phyloP scores from a whole-genome alignment of 2,888 invertebrate genomes.

The Metacarcinus magister region DNA sequence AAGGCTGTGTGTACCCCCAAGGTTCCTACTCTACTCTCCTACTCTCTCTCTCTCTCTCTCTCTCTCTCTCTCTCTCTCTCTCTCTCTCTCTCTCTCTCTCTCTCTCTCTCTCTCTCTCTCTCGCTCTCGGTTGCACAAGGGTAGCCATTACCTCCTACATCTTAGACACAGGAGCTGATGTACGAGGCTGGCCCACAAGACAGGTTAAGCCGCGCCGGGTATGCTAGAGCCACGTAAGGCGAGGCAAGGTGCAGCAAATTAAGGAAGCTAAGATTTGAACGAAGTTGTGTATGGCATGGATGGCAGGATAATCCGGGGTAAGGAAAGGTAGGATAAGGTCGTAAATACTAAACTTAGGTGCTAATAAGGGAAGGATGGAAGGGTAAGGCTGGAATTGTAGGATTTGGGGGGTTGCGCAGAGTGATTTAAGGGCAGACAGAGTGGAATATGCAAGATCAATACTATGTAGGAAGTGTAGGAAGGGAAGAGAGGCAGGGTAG shows the following conservation, averaged over 20 bases:
- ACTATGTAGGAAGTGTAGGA: neutral
- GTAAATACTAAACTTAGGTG: neutral
- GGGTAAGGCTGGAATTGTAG: neutral
- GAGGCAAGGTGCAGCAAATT: neutral
- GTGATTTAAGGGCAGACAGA: neutral
- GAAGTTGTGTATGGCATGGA: neutral
- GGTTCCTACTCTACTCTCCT: neutral
- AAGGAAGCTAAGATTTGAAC: neutral
- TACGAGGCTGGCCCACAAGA: too few relatives aligned
- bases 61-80: slow-evolving; percentile 34
- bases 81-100: slow-evolving; percentile 39
- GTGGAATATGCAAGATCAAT: neutral
- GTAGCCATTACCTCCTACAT: neutral
- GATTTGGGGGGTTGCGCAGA: neutral
- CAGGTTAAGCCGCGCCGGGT: too few relatives aligned
- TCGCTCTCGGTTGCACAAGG: neutral
- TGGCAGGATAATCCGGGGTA: neutral
- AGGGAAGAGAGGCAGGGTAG: neutral
- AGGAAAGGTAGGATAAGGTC: neutral
- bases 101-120: slow-evolving; percentile 39
- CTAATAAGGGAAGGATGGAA: neutral
- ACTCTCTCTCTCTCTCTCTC: slow-evolving; percentile 17
- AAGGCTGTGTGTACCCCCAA: neutral
- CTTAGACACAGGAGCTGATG: too few relatives aligned
- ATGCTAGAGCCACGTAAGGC: neutral